Percentiles rank a stretch among this genome's conserved stretches.
Evolutionary conservation across 2,888 invertebrate species (phyloP).

Genomic region (Epistrophe eligans): DNA sequence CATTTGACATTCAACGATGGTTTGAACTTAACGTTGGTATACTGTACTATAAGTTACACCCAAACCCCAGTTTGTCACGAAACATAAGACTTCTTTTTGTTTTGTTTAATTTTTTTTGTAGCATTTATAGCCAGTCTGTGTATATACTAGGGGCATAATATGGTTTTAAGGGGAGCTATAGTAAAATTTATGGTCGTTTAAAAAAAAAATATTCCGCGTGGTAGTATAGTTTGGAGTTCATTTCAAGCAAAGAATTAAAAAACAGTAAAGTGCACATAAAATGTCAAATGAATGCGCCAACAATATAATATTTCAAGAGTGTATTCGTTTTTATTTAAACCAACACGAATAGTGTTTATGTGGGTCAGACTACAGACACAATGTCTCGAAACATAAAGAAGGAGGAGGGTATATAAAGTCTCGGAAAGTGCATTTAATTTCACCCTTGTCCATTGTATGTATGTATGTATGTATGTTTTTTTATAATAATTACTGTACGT

Average conservation of each 20-base stretch:
- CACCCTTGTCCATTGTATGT: slow-evolving; percentile 46
- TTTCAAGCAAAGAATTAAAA: slow-evolving; percentile 64
- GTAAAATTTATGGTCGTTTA: slow-evolving; percentile 65
- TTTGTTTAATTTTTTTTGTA: not conserved
- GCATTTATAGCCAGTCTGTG: slow-evolving; percentile 31
- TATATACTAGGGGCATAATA: not conserved
- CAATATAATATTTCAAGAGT: slow-evolving; percentile 4
- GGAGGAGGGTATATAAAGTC: slow-evolving; percentile 10
- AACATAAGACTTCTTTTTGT: slow-evolving; percentile 34
- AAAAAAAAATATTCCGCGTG: slow-evolving; percentile 59
- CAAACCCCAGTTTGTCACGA: slow-evolving; percentile 56
- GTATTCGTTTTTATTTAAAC: slow-evolving; percentile 31
- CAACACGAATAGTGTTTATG: slow-evolving; percentile 53
- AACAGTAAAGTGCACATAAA: slow-evolving; percentile 73
- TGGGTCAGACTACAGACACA: slow-evolving; percentile 74
- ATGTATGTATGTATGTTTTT: slow-evolving; percentile 4
- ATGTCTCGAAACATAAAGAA: slow-evolving; percentile 55
- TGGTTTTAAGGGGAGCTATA: slow-evolving; percentile 52
- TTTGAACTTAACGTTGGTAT: slow-evolving; percentile 11
- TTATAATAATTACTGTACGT: not conserved
- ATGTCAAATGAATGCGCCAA: slow-evolving; percentile 62
- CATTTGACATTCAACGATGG: slow-evolving; percentile 60
- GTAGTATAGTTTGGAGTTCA: slow-evolving; percentile 15
- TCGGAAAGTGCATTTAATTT: slow-evolving; percentile 60
- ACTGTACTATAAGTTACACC: slow-evolving; percentile 1